A percentile compares a stretch with the other conserved stretches of the same genome.
phyloP scores from a whole-genome alignment of 2,888 invertebrate species.

The Papilio gigon region DNA sequence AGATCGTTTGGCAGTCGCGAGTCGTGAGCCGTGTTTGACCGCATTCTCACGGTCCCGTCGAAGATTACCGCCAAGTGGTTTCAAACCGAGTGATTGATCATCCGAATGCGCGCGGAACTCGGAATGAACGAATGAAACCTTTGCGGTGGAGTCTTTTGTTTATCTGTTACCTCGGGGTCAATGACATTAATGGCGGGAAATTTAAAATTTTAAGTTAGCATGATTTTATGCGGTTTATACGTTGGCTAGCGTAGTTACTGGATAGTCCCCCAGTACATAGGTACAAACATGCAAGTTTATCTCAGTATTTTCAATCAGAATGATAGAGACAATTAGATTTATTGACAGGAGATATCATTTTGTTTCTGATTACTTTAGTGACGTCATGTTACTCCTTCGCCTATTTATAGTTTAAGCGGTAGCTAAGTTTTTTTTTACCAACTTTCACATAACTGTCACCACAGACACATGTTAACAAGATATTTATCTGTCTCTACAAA shows the following conservation, averaged over 20 bases:
- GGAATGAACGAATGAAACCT: slow-evolving; percentile 59
- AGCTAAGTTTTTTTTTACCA: neutral
- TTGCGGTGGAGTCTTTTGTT: slow-evolving; percentile 52
- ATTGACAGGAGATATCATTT: neutral
- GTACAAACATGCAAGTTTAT: neutral
- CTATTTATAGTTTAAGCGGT: neutral
- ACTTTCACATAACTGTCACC: slow-evolving; percentile 14
- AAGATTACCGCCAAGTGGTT: slow-evolving; percentile 70
- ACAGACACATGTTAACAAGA: slow-evolving; percentile 17
- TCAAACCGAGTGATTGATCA: slow-evolving; percentile 74
- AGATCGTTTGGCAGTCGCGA: slow-evolving; percentile 57
- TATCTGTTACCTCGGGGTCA: slow-evolving; percentile 35
- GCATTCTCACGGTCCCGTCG: slow-evolving; percentile 75
- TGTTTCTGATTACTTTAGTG: neutral
- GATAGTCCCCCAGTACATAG: too few relatives aligned
- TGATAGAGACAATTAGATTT: too few relatives aligned
- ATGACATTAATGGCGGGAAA: slow-evolving; percentile 37
- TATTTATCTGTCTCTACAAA: slow-evolving; percentile 20
- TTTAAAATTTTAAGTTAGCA: slow-evolving; percentile 1
- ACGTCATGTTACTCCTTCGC: neutral
- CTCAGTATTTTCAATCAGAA: too few relatives aligned
- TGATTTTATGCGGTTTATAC: neutral
- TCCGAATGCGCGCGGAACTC: slow-evolving; percentile 61
- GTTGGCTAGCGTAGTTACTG: neutral
- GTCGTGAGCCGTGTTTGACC: slow-evolving; percentile 60